Conservation (phyloP, 1,140 invertebrate genomes). For the Halyomorpha halys region DNA sequence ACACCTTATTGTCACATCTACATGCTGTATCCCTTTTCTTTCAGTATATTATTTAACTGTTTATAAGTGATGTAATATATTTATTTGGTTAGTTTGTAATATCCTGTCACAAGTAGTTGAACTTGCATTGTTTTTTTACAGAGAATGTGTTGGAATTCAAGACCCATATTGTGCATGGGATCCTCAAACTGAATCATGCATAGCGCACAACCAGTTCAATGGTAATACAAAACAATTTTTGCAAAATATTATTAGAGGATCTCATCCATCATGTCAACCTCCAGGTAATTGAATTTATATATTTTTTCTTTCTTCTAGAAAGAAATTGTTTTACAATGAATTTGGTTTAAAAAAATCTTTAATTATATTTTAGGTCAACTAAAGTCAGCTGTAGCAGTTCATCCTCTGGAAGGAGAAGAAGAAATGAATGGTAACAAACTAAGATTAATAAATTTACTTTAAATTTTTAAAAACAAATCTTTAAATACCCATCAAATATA, state of each 20-base stretch:
- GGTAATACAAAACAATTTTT: slow-evolving; percentile 50
- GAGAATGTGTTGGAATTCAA: slow-evolving; percentile 80
- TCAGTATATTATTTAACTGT: no score
- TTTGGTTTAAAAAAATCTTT: not conserved
- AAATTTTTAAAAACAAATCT: not conserved
- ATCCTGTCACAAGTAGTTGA: no score
- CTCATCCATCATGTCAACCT: slow-evolving; percentile 47
- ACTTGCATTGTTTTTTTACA: slow-evolving; percentile 39
- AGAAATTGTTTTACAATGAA: not conserved
- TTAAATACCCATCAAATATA: no score
- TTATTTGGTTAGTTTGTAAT: no score
- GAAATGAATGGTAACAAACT: slow-evolving; percentile 7
- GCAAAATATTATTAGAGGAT: slow-evolving; percentile 59
- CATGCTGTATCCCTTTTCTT: no score
- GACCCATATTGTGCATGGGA: slow-evolving; percentile 98
- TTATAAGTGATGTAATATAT: no score
- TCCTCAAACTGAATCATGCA: slow-evolving; percentile 59
- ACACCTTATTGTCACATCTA: no score
- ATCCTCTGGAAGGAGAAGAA: slow-evolving; percentile 5
- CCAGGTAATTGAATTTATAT: slow-evolving; percentile 22
- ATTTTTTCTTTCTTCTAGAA: not conserved
- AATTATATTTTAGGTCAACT: slow-evolving; percentile 18
- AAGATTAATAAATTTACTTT: not conserved
- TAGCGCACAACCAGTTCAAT: slow-evolving; percentile 52
- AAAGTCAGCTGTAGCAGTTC: not conserved